Base-by-base conservation (phyloP, 2,113 vertebrate genomes). In the Petrocephalus zakoni region DNA sequence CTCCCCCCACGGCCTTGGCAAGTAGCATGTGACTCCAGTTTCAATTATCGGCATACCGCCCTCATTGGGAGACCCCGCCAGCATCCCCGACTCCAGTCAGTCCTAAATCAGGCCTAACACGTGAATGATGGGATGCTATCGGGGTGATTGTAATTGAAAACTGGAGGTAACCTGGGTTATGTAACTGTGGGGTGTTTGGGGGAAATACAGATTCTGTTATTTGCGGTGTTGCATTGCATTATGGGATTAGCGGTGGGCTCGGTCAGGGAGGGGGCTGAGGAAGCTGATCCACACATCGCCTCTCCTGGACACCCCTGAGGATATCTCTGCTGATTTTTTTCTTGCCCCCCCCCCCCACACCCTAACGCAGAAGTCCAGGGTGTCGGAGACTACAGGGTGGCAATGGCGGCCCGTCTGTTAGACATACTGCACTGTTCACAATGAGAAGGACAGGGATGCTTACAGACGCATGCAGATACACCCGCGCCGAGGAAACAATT, bases 401-500 rank as follows among this genome's bases (percentile, higher is more conserved):
- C 52, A 82, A 13, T 82, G 87, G 19, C 25, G 51, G n/a, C 55
- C 89, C 10, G 72, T 78, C 11, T 22, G 64, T 84, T 72, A 85
- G 15, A 83, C 82, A 61, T 53, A n/a, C 61, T 51, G 42, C 75
- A 84, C 25, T 49, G 53, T 19, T 52, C 8, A 87, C 25, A 83
- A 42, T 49, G 53, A 55, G 52, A 87, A 61, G 51, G 29, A 52
- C 55, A 64, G 17, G 46, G 52, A 61, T 5, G 55, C 29, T 47
- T 34, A 9, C 21, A 11, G 42, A 37, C 55, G 22, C 17, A 64
- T 64, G 37, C 85, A 58, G 25, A 58, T 49, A 52, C 51, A 61
- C 55, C 15, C 47, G 22, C n/a, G 5, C 64, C 9, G 87, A 7
- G 81, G 91, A 96, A 95, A 96, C 95, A 96, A 96, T 96, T 95